Evolutionary conservation across 2,888 invertebrate genomes (phyloP).

Genomic region (Notodonta dromedarius): DNA sequence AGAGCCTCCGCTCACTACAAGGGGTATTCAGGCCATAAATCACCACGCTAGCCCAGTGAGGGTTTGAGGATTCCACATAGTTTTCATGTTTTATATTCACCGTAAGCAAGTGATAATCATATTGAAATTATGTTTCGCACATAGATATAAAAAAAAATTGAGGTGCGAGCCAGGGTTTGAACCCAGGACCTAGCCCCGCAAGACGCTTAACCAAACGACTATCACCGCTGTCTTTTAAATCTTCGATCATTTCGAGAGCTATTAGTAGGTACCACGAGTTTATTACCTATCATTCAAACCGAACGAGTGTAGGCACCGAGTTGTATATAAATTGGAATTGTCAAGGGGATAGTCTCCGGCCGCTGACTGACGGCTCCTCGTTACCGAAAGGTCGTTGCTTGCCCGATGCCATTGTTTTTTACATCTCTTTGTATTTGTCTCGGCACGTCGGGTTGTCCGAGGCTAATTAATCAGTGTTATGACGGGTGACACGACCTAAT

Average conservation of each 20-base stretch:
- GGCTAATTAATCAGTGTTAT: conserved; percentile 79
- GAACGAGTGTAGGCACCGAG: conserved; percentile 51
- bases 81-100: too few relatives aligned
- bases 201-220: too few relatives aligned
- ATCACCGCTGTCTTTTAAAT: conserved; percentile 12
- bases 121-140: too few relatives aligned
- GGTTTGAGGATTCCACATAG: too few relatives aligned
- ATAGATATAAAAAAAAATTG: too few relatives aligned
- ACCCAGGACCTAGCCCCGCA: too few relatives aligned
- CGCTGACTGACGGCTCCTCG: conserved; percentile 73
- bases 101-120: too few relatives aligned
- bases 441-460: conserved; percentile 44
- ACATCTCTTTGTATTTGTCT: conserved; percentile 51
- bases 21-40: too few relatives aligned
- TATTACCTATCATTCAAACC: conserved; percentile 50
- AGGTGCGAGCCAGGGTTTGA: too few relatives aligned
- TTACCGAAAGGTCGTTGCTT: conserved; percentile 76
- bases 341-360: conserved; percentile 50
- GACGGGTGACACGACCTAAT: conserved; percentile 76
- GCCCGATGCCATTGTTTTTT: conserved; percentile 57
- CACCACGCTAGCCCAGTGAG: too few relatives aligned
- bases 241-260: conserved; percentile 36
- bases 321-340: conserved; percentile 75
- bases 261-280: conserved; percentile 39
- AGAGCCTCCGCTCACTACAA: too few relatives aligned